A percentile compares a stretch with the other conserved stretches of the same genome.
Conservation (phyloP, 2,113 vertebrate genomes). For the Felis catus region F.catus_Fca126_mat1.0 CM031419.1:185971501-185972000, state of each 20-base stretch:
- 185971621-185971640: not conserved
- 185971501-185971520: not conserved
- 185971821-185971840: conserved; percentile 73
- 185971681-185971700: conserved; percentile 48
- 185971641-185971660: conserved; percentile 18
- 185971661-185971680: conserved; percentile 45
- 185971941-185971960: conserved; percentile 63
- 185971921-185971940: conserved; percentile 38
- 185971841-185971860: conserved; percentile 71
- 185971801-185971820: conserved; percentile 76
- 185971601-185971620: not conserved
- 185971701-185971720: conserved; percentile 64
- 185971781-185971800: conserved; percentile 80
- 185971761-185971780: conserved; percentile 65
- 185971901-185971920: conserved; percentile 67
- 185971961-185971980: conserved; percentile 43
- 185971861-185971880: conserved; percentile 57
- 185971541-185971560: not conserved
- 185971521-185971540: not conserved
- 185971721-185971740: conserved; percentile 70
- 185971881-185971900: conserved; percentile 62
- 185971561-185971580: not conserved
- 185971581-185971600: not conserved
- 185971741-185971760: conserved; percentile 72
- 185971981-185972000: conserved; percentile 40